Percentiles rank a stretch among this genome's conserved stretches.
phyloP scores from a whole-genome alignment of 2,797 vertebrate genomes.

The Acanthiza pusilla region DNA sequence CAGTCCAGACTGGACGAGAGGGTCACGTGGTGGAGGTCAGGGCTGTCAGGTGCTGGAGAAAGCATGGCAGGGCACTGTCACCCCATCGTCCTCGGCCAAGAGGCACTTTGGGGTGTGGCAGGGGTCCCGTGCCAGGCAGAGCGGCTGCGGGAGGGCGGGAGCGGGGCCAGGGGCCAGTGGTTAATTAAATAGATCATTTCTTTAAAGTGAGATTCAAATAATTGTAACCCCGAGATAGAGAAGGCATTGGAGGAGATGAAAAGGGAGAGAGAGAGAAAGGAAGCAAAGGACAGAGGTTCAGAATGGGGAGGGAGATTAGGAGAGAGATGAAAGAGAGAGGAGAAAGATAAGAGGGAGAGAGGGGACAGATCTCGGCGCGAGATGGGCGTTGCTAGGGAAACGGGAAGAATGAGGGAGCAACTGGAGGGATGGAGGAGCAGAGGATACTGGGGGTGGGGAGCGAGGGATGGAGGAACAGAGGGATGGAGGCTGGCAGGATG shows the following conservation, averaged over 20 bases:
- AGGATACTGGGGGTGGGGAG: conserved; percentile 57
- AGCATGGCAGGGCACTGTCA: background rate
- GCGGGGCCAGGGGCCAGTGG: fast-evolving
- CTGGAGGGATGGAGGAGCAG: conserved; percentile 56
- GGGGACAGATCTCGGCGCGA: conserved; percentile 59
- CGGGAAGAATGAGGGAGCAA: conserved; percentile 68
- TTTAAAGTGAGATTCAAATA: conserved; percentile 52
- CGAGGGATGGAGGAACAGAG: background rate
- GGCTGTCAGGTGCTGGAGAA: background rate
- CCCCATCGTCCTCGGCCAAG: background rate
- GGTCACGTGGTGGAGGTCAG: background rate
- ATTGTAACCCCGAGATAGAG: conserved; percentile 43
- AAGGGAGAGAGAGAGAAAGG: conserved; percentile 49
- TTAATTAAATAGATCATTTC: background rate
- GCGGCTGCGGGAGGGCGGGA: background rate
- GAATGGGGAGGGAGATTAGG: conserved; percentile 52
- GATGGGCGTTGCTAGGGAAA: conserved; percentile 79
- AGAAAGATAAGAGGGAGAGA: conserved; percentile 64
- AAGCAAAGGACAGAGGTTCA: conserved; percentile 57
- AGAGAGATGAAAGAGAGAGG: conserved; percentile 61
- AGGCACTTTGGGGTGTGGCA: background rate
- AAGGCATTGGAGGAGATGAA: conserved; percentile 30
- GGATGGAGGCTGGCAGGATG: background rate
- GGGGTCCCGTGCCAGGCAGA: background rate
- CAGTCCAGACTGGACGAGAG: background rate